Evolutionary conservation across 2,888 invertebrate genomes (phyloP).

Genomic region (Dynastes hyllus): DNA sequence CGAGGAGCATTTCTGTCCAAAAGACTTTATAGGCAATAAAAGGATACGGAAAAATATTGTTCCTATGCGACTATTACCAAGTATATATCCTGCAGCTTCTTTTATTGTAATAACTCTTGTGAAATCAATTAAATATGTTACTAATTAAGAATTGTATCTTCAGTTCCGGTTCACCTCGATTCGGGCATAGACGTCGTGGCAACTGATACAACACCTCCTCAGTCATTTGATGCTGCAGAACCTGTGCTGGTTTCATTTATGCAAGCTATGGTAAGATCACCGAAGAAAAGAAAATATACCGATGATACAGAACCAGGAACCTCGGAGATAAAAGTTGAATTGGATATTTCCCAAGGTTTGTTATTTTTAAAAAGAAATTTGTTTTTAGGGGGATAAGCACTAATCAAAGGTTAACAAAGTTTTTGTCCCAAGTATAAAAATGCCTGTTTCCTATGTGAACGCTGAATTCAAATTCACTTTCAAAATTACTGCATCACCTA

Average conservation of each 20-base stretch:
- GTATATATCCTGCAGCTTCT: constrained; percentile 4
- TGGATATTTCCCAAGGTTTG: too few relatives aligned
- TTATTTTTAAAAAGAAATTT: too few relatives aligned
- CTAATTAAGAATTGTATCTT: not conserved
- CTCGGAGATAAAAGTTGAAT: not conserved
- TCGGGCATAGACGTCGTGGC: not conserved
- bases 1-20: not conserved
- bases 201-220: not conserved
- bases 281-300: not conserved
- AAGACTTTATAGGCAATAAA: not conserved
- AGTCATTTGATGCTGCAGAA: not conserved
- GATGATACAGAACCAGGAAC: not conserved
- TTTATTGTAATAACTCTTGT: too few relatives aligned
- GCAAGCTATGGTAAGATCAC: not conserved
- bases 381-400: not conserved
- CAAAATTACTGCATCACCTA: too few relatives aligned
- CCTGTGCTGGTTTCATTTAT: not conserved
- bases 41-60: not conserved
- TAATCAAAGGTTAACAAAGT: too few relatives aligned
- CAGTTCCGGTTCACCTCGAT: not conserved
- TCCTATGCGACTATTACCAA: not conserved
- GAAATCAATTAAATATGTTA: not conserved
- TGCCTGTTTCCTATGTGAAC: too few relatives aligned
- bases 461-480: too few relatives aligned
- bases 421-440: too few relatives aligned